Base-by-base conservation (phyloP, 2,888 invertebrate species). In the Cheilosia scutellata region DNA sequence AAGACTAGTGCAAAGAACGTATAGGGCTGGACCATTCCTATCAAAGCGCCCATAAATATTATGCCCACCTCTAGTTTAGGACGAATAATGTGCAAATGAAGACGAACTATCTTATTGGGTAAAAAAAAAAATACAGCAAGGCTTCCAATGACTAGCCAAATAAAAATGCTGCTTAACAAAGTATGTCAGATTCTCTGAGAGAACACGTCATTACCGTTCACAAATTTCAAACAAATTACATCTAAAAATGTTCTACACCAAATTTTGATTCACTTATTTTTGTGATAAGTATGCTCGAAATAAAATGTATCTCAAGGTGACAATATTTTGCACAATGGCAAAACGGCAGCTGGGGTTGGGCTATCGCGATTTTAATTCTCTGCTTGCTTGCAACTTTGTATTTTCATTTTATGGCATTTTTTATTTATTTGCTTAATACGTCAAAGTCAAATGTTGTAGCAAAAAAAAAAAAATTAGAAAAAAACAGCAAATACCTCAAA, bases 381-480 rank as follows among this genome's bases (percentile, higher is more conserved):
- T 65, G 37, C 31, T 63, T 5, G 20, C 27, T 47, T 57, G 70
- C 57, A 68, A 68, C 68, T 47, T 44, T 44, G 68, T 55, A 47
- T 25, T 65, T 57, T 25, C 11, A 44, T 33, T 44, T 13, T 57
- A 29, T 44, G 31, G 9, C 20, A 44, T 20, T 70, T 20, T 20
- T 57, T 70, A 70, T 57, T 57, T 55, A 70, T 70, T 57, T 31
- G 5, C 70, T 57, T 44, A 31, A 57, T 70, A 70, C 9, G 33
- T 70, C 70, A 70, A 53, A 57, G 70, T 70, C 68, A 42, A 16
- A 29, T 25, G 31, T 20, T 31, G 44, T 6, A 11, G 16, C 6
- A 40, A 13, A 44, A 31, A 20, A 33, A 5, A 9, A 29, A 25
- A 27, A 51, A 16, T 7, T 7, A 57, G 5, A 57, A 11, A 11